phyloP scores from a whole-genome alignment of 2,113 vertebrate genomes.

The Zingel zingel region DNA sequence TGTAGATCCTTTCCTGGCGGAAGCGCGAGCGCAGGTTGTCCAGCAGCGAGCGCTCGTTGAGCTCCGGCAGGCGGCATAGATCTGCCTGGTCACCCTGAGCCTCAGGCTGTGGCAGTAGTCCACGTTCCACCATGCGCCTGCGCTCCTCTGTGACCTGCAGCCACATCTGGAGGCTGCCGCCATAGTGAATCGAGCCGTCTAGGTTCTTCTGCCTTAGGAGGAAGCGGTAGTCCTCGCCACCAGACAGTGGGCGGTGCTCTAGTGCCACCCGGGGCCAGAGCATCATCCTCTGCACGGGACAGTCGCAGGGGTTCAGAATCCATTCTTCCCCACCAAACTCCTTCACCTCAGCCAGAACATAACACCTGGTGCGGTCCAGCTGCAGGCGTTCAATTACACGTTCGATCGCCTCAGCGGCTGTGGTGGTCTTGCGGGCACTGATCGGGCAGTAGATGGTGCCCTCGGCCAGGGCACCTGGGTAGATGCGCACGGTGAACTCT shows the following conservation, averaged over 20 bases:
- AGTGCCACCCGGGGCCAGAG: conserved; percentile 96
- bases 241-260: conserved; percentile 89
- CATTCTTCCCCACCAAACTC: conserved; percentile 99
- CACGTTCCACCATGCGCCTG: conserved; percentile 93
- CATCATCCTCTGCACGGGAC: conserved; percentile 98
- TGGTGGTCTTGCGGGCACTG: conserved; percentile 92
- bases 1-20: conserved; percentile 98
- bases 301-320: conserved; percentile 98
- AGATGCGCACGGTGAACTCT: conserved; percentile 94
- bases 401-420: conserved; percentile 96
- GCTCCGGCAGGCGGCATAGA: conserved; percentile 92
- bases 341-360: conserved; percentile 97
- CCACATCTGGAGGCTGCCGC: conserved; percentile 97
- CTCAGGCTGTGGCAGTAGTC: conserved; percentile 93
- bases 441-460: conserved; percentile 97
- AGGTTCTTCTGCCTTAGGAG: conserved; percentile 96
- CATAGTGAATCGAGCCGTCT: conserved; percentile 97
- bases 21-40: conserved; percentile 96
- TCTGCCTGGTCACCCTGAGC: conserved; percentile 92
- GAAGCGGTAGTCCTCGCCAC: conserved; percentile 96
- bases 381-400: conserved; percentile 90
- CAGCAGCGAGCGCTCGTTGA: conserved; percentile 96
- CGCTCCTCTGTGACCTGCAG: conserved; percentile 94
- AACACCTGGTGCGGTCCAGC: conserved; percentile 94
- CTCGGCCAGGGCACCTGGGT: conserved; percentile 94